Evolutionary conservation across 64 coral and sea anemone genomes (phyloP).

Genomic region (Dendrophyllia cribrosa): DNA sequence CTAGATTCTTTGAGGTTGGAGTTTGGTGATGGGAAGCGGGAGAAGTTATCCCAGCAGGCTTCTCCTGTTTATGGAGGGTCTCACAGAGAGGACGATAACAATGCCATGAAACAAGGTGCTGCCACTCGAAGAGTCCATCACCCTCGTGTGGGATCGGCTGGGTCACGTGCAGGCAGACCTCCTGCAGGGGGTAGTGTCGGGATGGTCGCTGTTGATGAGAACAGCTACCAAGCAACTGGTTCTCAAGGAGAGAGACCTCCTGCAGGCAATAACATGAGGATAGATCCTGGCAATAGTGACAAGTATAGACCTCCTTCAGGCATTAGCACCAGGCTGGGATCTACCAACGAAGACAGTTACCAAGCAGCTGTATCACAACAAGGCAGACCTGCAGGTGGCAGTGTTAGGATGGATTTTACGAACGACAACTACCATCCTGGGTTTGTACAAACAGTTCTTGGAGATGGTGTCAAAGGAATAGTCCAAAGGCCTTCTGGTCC

Average conservation of each 20-base stretch:
- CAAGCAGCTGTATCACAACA: not conserved
- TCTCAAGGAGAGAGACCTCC: not conserved
- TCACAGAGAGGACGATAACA: not conserved
- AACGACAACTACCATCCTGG: not conserved
- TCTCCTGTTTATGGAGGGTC: not conserved
- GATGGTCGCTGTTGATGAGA: not conserved
- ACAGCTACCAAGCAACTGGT: not conserved
- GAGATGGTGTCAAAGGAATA: not conserved
- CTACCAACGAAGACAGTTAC: not conserved
- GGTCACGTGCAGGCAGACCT: conserved; percentile 9
- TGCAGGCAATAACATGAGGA: conserved; percentile 10
- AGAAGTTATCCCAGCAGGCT: not conserved
- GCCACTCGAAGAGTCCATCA: conserved; percentile 38
- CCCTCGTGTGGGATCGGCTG: conserved; percentile 63
- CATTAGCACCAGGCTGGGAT: not conserved
- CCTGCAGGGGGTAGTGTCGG: not conserved
- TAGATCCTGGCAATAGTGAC: not conserved
- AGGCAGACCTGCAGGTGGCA: not conserved
- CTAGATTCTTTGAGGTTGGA: conserved; percentile 29
- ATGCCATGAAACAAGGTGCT: not conserved
- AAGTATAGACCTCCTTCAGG: not conserved
- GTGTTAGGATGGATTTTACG: not conserved
- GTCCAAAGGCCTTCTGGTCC: not conserved
- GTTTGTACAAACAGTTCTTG: not conserved
- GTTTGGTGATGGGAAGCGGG: conserved; percentile 10